Percentiles rank a stretch among this genome's conserved stretches.
Evolutionary conservation across 2,113 vertebrate species (phyloP).

Genomic region (Lipotes vexillifer): DNA sequence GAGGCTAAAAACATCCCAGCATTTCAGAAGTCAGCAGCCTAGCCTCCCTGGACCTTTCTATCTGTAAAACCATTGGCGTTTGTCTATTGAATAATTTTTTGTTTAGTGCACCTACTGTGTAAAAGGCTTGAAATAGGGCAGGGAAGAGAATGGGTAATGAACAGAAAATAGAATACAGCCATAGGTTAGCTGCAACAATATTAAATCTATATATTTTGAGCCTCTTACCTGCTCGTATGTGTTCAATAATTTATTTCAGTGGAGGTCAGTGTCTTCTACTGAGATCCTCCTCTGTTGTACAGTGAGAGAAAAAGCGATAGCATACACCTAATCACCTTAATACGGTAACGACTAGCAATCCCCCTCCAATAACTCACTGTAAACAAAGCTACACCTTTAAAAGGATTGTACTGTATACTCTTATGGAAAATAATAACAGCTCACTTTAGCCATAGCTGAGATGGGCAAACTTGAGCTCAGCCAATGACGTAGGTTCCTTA

Average conservation of each 20-base stretch:
- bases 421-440: background rate
- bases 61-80: background rate
- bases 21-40: background rate
- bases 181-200: background rate
- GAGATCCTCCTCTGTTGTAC: background rate
- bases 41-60: background rate
- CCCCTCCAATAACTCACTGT: background rate
- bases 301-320: background rate
- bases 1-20: constrained; percentile 10
- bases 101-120: background rate
- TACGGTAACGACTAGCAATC: background rate
- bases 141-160: background rate
- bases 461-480: background rate
- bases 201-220: background rate
- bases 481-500: background rate
- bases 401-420: background rate
- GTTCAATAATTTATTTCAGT: constrained; percentile 15
- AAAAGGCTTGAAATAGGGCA: background rate
- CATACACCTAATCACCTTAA: background rate
- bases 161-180: background rate
- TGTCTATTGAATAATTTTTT: background rate
- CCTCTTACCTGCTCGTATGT: background rate
- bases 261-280: background rate
- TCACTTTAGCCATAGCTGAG: background rate
- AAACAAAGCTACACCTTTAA: background rate